phyloP scores from a whole-genome alignment of 2,888 invertebrate genomes.

The Drosophila silvestris region DNA sequence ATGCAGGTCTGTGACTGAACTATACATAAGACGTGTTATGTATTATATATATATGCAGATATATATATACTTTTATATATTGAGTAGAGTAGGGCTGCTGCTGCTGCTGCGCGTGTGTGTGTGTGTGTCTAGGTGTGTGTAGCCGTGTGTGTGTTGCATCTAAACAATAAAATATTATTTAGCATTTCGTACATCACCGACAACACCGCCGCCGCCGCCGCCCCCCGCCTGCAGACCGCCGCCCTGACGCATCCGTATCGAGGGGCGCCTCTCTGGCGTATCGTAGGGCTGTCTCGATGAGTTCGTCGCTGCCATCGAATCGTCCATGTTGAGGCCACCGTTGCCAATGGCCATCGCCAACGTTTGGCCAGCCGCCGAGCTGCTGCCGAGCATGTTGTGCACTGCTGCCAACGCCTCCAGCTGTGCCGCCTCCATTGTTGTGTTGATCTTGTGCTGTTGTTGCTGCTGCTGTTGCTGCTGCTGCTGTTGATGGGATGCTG shows the following conservation, averaged over 20 bases:
- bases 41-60: conserved; percentile 36
- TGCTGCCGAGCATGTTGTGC: conserved; percentile 71
- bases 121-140: conserved; percentile 20
- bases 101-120: conserved; percentile 8
- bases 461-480: conserved; percentile 57
- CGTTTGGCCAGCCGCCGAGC: conserved; percentile 59
- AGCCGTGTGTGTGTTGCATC: conserved; percentile 43
- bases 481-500: conserved; percentile 72
- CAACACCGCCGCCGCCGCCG: conserved; percentile 78
- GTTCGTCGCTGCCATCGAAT: conserved; percentile 85
- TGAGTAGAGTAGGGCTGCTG: conserved; percentile 13
- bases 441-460: conserved; percentile 72
- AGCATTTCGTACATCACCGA: conserved; percentile 84
- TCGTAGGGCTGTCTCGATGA: conserved; percentile 85
- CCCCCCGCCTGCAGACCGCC: conserved; percentile 82
- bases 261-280: conserved; percentile 85
- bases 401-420: conserved; percentile 75
- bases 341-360: conserved; percentile 77
- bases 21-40: conserved; percentile 63
- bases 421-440: conserved; percentile 68
- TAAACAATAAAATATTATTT: conserved; percentile 86
- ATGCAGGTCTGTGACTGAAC: conserved; percentile 44
- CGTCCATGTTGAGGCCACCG: conserved; percentile 83
- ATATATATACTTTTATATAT: conserved; percentile 37
- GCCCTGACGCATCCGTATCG: conserved; percentile 85